Evolutionary conservation across 2,888 invertebrate species (phyloP), one percentile per base, ranked within the genome.

Genomic region (Dermolepida albohirtum): DNA sequence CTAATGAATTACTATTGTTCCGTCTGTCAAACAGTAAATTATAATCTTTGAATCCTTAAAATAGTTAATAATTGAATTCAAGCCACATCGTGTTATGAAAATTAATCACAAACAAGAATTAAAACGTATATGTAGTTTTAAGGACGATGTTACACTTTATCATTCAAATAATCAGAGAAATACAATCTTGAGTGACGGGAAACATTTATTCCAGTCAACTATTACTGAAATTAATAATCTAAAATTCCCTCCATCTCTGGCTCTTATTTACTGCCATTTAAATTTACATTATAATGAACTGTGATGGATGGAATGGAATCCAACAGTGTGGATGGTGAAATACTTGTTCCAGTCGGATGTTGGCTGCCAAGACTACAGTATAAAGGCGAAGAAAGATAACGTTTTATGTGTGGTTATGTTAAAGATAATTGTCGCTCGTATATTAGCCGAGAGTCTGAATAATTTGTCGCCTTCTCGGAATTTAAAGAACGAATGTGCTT

Each of bases 201-300:
- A 34, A 34, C 34, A 34, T 34, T 34, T 34, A 34, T 34, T 34
- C 2, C 6, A 34, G 34, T 34, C 34, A 34, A 34, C 34, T 34
- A 34, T 34, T 34, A 34, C 34, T 34, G 34, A 52, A 34, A 52
- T 52, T 34, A 52, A 52, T 52, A 52, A 52, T 34, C 22, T 22
- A 4, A 52, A 34, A n/a, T 14, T 29, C 51, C 29, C 12, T 29
- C n/a, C 27, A 29, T 52, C 7, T 52, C 29, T 34, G n/a, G 5
- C 7, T 52, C 34, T 52, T 14, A 12, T 52, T 34, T 52, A 52
- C 14, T 5, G 51, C 27, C 34, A 52, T 12, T 52, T 52, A 52
- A 52, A 29, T 52, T 52, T 52, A 52, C 34, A 52, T 52, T 34
- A 52, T 52, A 52, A 52, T 29, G 51, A 52, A 52, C 14, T 10